Conservation (phyloP, 2,888 invertebrate genomes). For the Tenthredo amoena region DNA sequence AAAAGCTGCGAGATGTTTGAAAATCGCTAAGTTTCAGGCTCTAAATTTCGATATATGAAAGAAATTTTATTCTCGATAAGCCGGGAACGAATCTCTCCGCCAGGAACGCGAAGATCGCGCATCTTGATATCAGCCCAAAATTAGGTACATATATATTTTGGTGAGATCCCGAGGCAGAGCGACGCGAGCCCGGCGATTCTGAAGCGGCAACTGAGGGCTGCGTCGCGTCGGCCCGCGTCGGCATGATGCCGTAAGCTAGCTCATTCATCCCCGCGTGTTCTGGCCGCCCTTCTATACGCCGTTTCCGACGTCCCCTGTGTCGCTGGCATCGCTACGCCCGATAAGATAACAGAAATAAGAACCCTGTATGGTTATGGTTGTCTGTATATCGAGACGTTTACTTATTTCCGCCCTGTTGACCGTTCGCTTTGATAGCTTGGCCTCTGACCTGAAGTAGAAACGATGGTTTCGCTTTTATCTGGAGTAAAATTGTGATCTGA, state of each 20-base stretch:
- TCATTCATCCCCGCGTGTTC: conserved; percentile 50
- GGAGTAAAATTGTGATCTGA: not conserved
- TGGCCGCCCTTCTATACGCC: not conserved
- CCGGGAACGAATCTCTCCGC: not conserved
- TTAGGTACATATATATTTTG: not conserved
- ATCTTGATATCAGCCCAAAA: conserved; percentile 10
- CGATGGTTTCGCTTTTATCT: not conserved
- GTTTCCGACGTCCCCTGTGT: conserved; percentile 13
- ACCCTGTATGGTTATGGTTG: not conserved
- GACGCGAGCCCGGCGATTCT: conserved; percentile 51
- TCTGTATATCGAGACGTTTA: not conserved
- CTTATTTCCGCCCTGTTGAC: conserved; percentile 19
- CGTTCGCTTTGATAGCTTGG: not conserved
- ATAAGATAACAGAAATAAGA: conserved; percentile 39
- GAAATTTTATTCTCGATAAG: not conserved
- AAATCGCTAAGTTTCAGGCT: not conserved
- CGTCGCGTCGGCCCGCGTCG: conserved; percentile 38
- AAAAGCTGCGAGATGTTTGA: not conserved
- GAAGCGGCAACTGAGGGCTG: conserved; percentile 48
- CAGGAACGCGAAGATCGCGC: not conserved
- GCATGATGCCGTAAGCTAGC: conserved; percentile 37
- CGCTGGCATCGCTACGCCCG: conserved; percentile 39
- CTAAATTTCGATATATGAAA: not conserved
- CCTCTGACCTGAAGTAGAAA: not conserved
- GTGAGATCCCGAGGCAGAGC: conserved; percentile 30